phyloP scores from a whole-genome alignment of 92 coral and sea anemone species.

The Hydrozoanthus gracilis region DNA sequence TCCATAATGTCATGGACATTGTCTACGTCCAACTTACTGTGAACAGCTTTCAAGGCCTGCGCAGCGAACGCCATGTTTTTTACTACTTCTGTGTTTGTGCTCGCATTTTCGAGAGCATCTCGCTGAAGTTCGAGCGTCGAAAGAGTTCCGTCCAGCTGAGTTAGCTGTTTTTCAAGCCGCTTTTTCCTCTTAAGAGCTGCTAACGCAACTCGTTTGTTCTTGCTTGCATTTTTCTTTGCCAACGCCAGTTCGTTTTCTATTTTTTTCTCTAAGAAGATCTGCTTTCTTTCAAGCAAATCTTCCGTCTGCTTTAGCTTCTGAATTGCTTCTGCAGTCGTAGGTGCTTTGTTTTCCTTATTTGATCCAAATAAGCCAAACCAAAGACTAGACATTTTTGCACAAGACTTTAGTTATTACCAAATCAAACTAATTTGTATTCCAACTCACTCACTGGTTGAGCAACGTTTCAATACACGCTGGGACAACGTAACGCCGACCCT shows the following conservation, averaged over 20 bases:
- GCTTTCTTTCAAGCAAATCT: constrained; percentile 77
- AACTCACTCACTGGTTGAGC: constrained; percentile 17
- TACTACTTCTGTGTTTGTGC: constrained; percentile 77
- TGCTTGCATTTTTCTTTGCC: constrained; percentile 70
- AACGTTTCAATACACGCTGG: too few relatives aligned
- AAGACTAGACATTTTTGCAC: background rate
- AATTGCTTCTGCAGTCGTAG: constrained; percentile 65
- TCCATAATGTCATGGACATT: constrained; percentile 84
- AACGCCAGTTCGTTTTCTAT: constrained; percentile 64
- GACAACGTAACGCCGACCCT: too few relatives aligned
- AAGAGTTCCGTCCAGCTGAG: constrained; percentile 81
- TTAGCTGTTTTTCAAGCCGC: constrained; percentile 78
- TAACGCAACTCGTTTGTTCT: constrained; percentile 34
- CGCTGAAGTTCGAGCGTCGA: constrained; percentile 83
- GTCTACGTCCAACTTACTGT: constrained; percentile 65
- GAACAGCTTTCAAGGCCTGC: constrained; percentile 71
- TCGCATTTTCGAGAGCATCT: constrained; percentile 81
- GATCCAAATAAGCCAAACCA: constrained; percentile 26
- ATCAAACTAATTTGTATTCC: background rate
- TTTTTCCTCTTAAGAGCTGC: constrained; percentile 81
- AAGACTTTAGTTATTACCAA: too few relatives aligned
- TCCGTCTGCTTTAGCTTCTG: constrained; percentile 78
- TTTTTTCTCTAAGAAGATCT: constrained; percentile 75
- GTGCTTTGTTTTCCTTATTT: constrained; percentile 76
- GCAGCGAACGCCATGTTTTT: constrained; percentile 82